Evolutionary conservation across 2,888 invertebrate genomes (phyloP), one percentile per base, ranked within the genome.

Genomic region (Malthinus flaveolus): DNA sequence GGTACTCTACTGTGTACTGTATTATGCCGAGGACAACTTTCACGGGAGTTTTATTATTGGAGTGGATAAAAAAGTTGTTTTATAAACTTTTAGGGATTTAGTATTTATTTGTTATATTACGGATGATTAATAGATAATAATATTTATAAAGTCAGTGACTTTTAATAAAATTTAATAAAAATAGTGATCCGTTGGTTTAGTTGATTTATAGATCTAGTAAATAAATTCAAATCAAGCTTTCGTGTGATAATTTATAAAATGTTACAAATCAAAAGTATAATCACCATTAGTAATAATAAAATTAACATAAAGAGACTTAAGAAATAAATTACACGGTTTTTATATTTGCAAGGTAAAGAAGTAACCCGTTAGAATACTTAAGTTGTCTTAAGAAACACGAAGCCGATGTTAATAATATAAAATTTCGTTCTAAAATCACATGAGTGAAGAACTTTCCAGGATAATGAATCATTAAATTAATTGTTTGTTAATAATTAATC

Each of bases 251-350:
- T 58, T 52, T 49, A 58, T 53, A 52, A 44, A 53, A 52, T 37
- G 53, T 58, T 58, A 58, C 53, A 53, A 53, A 58, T 52, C 53
- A 53, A 53, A 58, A 49, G 37, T 44, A 52, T 52, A 53, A 58
- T 58, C 52, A 49, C 58, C 49, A 58, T 58, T 58, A 48, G 58
- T 49, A 48, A 53, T 58, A 58, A 58, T 53, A 58, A 53, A 58
- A 58, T 58, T 58, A 58, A 52, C 48, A 58, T 52, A 58, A 58
- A 53, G 52, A 42, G 52, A 53, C 49, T 35, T 37, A 49, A 32
- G 53, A 13, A 49, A 58, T 58, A 58, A 58, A 58, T 58, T 58
- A 49, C 32, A 31, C 34, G 52, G 45, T 58, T 58, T 53, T 58
- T 53, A 58, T 37, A 15, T 49, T 37, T 49, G 53, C 53, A 53